Evolutionary conservation across 2,888 invertebrate species (phyloP).

Genomic region (Drosophila sordidula): DNA sequence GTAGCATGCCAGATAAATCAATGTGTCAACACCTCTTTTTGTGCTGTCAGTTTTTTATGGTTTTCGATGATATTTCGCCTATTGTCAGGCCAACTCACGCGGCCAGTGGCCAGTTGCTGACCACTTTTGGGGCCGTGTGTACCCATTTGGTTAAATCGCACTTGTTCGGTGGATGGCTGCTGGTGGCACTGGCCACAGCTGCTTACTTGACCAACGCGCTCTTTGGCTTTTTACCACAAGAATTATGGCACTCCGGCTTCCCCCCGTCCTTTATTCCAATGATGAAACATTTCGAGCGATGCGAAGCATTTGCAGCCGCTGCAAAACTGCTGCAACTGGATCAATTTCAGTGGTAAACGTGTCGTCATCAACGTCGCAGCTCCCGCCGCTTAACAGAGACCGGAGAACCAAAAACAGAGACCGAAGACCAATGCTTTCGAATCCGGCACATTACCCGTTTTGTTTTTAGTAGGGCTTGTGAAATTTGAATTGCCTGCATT

Average conservation of each 20-base stretch:
- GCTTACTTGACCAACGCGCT: slow-evolving; percentile 63
- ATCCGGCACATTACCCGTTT: slow-evolving; percentile 40
- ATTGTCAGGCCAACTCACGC: slow-evolving; percentile 79
- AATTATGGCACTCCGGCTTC: slow-evolving; percentile 72
- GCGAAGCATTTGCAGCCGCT: slow-evolving; percentile 66
- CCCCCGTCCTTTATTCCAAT: slow-evolving; percentile 41
- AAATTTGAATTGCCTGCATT: slow-evolving; percentile 84
- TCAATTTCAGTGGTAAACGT: slow-evolving; percentile 81
- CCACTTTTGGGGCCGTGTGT: slow-evolving; percentile 59
- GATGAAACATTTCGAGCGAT: slow-evolving; percentile 80
- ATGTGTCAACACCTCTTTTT: slow-evolving; percentile 85
- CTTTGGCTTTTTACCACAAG: slow-evolving; percentile 75
- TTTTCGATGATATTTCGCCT: slow-evolving; percentile 84
- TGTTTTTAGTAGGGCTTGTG: slow-evolving; percentile 51
- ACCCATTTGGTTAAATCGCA: slow-evolving; percentile 79
- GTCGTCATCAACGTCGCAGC: slow-evolving; percentile 57
- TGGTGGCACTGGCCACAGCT: slow-evolving; percentile 29
- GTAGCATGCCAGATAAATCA: slow-evolving; percentile 85
- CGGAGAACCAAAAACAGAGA: neutral
- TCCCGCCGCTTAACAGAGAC: slow-evolving; percentile 1
- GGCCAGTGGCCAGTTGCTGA: slow-evolving; percentile 42
- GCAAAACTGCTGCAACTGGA: slow-evolving; percentile 80
- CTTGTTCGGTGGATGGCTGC: slow-evolving; percentile 31
- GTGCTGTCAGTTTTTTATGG: slow-evolving; percentile 85
- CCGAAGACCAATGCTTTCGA: slow-evolving; percentile 23